Base-by-base conservation (phyloP, 2,888 invertebrate genomes). In the Hydraecia micacea region DNA sequence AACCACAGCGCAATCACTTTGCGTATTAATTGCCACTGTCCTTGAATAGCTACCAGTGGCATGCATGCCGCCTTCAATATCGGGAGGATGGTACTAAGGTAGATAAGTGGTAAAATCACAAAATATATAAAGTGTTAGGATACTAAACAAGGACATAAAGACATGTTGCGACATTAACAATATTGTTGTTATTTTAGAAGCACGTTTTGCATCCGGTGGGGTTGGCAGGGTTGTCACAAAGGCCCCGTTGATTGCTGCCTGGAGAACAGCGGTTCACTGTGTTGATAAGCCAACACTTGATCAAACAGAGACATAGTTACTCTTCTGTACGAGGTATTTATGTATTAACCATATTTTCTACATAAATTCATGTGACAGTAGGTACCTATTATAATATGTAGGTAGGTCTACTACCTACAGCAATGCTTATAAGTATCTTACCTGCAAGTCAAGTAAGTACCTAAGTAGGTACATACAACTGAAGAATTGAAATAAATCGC, bases 251-350 rank as follows among this genome's bases (percentile, higher is more conserved):
- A 94, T 93, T 84, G 85, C 74, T 81, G 77, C 39, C 71, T 78
- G 79, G 86, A 90, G 80, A 79, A 94, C 92, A 94, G 92, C 90
- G 75, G 90, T 83, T 83, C 85, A 86, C 91, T 91, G 91, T 94
- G 90, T 93, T 95, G 95, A 95, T 95, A 95, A 94, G 90, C 91
- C 89, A 90, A 93, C 96, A 96, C 96, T 96, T 96, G 96, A 95
- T 94, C 95, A 96, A 96, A 96, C 93, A 96, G 89, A 84, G 87
- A 85, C 88, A 86, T 88, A 89, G 83, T 90, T 79, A 74, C 81
- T 82, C 73, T 74, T 81, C 83, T 88, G 88, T 89, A 74, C 25
- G 70, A 32, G 52, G 73, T 87, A 85, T 83, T 68, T 80, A 84
- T 62, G 58, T 76, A 73, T 42, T 55, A 71, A 55, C 42, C 46